Conservation (phyloP, 1,140 invertebrate genomes). For the Camponotus pennsylvanicus region DNA sequence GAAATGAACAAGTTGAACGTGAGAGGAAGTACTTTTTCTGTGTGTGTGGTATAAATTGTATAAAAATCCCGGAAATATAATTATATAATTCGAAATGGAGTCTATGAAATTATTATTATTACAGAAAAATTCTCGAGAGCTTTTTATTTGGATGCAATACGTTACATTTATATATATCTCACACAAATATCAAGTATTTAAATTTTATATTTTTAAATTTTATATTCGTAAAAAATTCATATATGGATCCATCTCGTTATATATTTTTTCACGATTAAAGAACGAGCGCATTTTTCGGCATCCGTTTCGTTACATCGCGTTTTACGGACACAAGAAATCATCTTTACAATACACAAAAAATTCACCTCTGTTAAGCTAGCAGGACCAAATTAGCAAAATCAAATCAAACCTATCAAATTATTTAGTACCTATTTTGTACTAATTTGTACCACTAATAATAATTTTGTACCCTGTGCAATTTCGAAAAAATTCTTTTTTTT, state of each 20-base stretch:
- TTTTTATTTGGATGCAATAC: neutral
- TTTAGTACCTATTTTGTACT: too few relatives aligned
- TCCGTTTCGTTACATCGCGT: slow-evolving; percentile 8
- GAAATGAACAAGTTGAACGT: neutral
- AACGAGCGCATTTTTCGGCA: slow-evolving; percentile 62
- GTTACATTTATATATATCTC: neutral
- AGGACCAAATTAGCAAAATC: too few relatives aligned
- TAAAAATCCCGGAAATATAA: neutral
- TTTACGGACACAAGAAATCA: slow-evolving; percentile 3
- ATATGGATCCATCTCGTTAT: neutral
- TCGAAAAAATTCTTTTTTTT: too few relatives aligned
- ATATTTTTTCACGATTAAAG: slow-evolving; percentile 55
- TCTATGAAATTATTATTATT: neutral
- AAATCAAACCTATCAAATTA: too few relatives aligned
- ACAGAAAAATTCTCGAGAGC: neutral
- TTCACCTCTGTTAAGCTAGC: too few relatives aligned
- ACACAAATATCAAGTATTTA: slow-evolving; percentile 3
- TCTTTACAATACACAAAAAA: slow-evolving; percentile 11
- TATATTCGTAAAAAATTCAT: slow-evolving; percentile 5
- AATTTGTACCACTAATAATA: too few relatives aligned
- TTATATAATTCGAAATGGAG: neutral
- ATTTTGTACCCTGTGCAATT: too few relatives aligned
- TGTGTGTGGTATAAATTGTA: neutral
- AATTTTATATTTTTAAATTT: neutral
- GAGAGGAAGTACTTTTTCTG: neutral